Evolutionary conservation across 1,140 invertebrate species (phyloP).

Genomic region (Drosophila arawakana): DNA sequence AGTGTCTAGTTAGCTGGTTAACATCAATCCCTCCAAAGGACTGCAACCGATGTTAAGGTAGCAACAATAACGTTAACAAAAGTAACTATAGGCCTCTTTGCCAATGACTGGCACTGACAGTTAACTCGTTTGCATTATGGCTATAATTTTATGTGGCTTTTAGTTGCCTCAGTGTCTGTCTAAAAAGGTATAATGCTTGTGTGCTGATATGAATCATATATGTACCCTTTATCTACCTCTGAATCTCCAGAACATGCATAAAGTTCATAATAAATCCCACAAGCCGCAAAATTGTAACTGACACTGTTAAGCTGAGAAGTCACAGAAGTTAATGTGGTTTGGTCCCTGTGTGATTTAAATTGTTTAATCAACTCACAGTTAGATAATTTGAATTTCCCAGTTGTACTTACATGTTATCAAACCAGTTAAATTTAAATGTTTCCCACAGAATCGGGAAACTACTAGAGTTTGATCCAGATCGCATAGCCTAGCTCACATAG

Average conservation of each 20-base stretch:
- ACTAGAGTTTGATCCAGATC: no score
- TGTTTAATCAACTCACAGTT: no score
- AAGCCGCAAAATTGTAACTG: constrained; percentile 26
- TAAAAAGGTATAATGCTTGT: not conserved
- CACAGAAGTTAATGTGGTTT: constrained; percentile 15
- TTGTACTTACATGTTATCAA: no score
- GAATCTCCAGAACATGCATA: not conserved
- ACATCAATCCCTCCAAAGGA: constrained; percentile 12
- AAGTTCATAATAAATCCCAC: constrained; percentile 30
- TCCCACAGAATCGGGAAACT: no score
- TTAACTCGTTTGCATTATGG: constrained; percentile 55
- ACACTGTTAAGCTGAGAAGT: constrained; percentile 4
- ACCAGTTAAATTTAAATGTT: no score
- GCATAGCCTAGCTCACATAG: no score
- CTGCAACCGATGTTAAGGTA: not conserved
- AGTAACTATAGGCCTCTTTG: not conserved
- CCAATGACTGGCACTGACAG: constrained; percentile 58
- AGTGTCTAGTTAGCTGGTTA: constrained; percentile 25
- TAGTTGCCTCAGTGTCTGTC: not conserved
- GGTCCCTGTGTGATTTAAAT: constrained; percentile 7
- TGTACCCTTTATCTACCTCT: no score
- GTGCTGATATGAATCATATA: not conserved
- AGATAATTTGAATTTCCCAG: no score
- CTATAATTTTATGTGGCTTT: constrained; percentile 64
- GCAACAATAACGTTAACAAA: not conserved